These are phyloP conservation scores for Neodiprion fabricii DNA, from an alignment of 1,140 invertebrate species.

Conservation along the genomic window DNA sequence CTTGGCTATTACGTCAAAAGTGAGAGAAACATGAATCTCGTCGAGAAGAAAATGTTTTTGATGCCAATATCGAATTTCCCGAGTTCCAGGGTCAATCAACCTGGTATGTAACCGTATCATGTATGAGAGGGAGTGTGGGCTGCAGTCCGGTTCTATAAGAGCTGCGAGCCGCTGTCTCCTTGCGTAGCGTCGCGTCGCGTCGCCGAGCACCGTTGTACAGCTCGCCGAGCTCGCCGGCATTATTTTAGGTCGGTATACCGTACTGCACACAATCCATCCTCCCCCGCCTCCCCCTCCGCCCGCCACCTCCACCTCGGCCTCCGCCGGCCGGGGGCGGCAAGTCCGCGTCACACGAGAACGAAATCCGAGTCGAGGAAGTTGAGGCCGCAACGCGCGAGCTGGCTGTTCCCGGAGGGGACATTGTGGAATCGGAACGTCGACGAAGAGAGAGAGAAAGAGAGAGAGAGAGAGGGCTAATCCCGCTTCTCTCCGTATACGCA, in stretches of 20 bases:
- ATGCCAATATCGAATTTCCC: too few species aligned
- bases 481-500: too few species aligned
- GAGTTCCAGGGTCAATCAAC: too few species aligned
- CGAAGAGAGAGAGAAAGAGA: not conserved
- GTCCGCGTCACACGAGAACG: not conserved
- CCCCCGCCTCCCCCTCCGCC: not conserved
- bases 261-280: slow-evolving; percentile 4
- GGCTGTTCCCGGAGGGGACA: not conserved
- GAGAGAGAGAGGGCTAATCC: slow-evolving; percentile 12
- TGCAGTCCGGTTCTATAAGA: not conserved
- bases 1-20: too few species aligned
- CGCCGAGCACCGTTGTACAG: too few species aligned
- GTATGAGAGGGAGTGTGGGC: not conserved
- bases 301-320: slow-evolving; percentile 22
- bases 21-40: too few species aligned
- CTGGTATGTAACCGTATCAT: too few species aligned
- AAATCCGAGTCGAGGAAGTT: not conserved
- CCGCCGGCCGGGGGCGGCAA: slow-evolving; percentile 12
- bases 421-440: not conserved
- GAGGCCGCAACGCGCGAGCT: too few species aligned
- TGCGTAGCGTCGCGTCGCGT: not conserved
- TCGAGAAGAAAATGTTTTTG: too few species aligned
- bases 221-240: not conserved
- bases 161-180: not conserved
- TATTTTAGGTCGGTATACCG: slow-evolving; percentile 4